Evolutionary conservation across 2,113 vertebrate species (phyloP), one percentile per base, ranked within the genome.

Genomic region (Nettapus auritus): DNA sequence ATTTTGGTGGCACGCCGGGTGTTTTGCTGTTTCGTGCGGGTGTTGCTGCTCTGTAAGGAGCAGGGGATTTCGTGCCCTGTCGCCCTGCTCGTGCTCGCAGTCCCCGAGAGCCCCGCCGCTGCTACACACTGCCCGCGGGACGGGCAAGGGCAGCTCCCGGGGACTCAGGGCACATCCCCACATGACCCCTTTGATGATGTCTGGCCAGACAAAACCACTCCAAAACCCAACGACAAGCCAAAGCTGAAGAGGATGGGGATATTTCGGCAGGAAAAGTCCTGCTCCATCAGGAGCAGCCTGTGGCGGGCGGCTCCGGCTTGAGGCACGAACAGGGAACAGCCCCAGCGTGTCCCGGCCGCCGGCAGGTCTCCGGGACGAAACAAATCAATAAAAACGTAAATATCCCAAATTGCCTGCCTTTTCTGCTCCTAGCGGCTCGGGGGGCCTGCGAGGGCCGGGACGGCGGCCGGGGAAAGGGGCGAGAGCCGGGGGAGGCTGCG

Each of bases 31-130:
- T 79, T 92, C 91, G 80, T 79, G 86, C 76, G 91, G 79, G 76
- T 84, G 76, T 90, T 89, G 82, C 66, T 17, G 11, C 36, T 44
- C 23, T n/a, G 79, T 70, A 88, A 95, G 89, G 86, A 86, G 64
- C 88, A 63, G 89, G 62, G 90, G 88, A 95, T 97, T 97, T 97
- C 94, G 94, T 88, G 95, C 91, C 83, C 95, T 97, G 46, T 90
- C 91, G 78, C 95, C 69, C 82, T 52, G 29, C 55, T 92, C 91
- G 91, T 48, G 77, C 87, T 97, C 88, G 83, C 81, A 34, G 83
- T 84, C 95, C 38, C 90, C 56, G 40, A 79, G 83, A 93, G 83
- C 70, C 33, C 20, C 48, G 46, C 66, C 23, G 81, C 83, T 63
- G 44, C 80, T 48, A 48, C 46, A 48, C 46, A 20, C 46, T 21